These are phyloP conservation scores for Sminthopsis crassicaudata DNA, from an alignment of 2,113 vertebrate species.

Conservation along the genomic window DNA sequence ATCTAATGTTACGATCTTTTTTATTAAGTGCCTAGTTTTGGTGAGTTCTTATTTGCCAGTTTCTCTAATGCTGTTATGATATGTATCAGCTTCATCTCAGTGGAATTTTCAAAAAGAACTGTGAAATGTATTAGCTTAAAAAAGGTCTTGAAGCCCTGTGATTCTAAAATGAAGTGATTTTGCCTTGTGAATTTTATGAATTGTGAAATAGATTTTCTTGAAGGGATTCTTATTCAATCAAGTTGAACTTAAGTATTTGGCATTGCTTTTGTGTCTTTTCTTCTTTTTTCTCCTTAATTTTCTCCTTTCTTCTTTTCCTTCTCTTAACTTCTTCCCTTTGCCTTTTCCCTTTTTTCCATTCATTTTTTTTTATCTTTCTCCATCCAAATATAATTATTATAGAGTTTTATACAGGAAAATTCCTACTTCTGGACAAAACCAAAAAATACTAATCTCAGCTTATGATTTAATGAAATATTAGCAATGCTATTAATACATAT, in stretches of 20 bases:
- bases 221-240: not conserved
- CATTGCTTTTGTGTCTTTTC: not conserved
- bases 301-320: not conserved
- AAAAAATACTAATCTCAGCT: not conserved
- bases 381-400: not conserved
- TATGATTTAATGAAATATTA: not conserved
- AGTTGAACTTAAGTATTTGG: not conserved
- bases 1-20: not conserved
- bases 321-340: not conserved
- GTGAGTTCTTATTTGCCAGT: not conserved
- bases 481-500: not conserved
- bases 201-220: conserved; percentile 36
- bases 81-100: not conserved
- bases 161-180: not conserved
- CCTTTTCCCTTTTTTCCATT: not conserved
- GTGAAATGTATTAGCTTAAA: not conserved
- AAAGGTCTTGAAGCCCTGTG: not conserved
- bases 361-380: not conserved
- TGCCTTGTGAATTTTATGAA: conserved; percentile 25
- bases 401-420: not conserved
- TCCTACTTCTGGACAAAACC: not conserved
- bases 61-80: not conserved
- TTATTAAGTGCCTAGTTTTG: not conserved
- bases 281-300: not conserved
- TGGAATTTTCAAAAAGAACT: conserved; percentile 21